Evolutionary conservation across 1,140 invertebrate genomes (phyloP).

Genomic region (Halesus radiatus): DNA sequence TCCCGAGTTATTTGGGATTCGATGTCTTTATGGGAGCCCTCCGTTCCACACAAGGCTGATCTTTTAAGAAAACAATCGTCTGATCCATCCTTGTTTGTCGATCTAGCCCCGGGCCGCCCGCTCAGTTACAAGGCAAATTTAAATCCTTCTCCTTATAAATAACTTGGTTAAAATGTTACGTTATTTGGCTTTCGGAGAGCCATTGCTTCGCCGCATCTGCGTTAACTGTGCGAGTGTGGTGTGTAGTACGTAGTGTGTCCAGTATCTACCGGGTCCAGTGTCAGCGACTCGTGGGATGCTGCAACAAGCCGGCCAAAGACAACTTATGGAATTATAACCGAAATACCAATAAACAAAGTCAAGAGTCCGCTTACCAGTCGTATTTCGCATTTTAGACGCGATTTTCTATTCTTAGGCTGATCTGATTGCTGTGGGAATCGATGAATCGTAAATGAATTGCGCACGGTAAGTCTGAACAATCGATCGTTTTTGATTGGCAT

Average conservation of each 20-base stretch:
- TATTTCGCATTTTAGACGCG: background rate
- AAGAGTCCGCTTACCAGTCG: background rate
- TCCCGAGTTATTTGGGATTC: background rate
- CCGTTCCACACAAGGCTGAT: slow-evolving; percentile 13
- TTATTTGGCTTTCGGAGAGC: slow-evolving; percentile 31
- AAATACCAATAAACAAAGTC: background rate
- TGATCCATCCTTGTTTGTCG: slow-evolving; percentile 29
- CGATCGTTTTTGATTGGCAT: too few species aligned
- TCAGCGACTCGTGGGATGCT: slow-evolving; percentile 1
- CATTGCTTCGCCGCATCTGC: slow-evolving; percentile 19
- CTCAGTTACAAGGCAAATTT: slow-evolving; percentile 28
- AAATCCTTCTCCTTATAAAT: slow-evolving; percentile 32
- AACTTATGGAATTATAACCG: slow-evolving; percentile 21
- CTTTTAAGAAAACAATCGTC: slow-evolving; percentile 34
- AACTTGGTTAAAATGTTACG: slow-evolving; percentile 7
- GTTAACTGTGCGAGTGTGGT: background rate
- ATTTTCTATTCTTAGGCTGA: background rate
- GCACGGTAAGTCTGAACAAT: too few species aligned
- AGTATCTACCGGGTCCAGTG: background rate
- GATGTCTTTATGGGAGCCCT: slow-evolving; percentile 35
- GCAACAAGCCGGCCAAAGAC: background rate
- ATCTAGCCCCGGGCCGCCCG: slow-evolving; percentile 9
- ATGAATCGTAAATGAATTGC: too few species aligned
- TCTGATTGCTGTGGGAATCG: too few species aligned
- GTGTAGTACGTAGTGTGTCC: background rate